These are phyloP conservation scores for Blastobasis lacticolella DNA, from an alignment of 2,888 invertebrate genomes.

Conservation along the genomic window DNA sequence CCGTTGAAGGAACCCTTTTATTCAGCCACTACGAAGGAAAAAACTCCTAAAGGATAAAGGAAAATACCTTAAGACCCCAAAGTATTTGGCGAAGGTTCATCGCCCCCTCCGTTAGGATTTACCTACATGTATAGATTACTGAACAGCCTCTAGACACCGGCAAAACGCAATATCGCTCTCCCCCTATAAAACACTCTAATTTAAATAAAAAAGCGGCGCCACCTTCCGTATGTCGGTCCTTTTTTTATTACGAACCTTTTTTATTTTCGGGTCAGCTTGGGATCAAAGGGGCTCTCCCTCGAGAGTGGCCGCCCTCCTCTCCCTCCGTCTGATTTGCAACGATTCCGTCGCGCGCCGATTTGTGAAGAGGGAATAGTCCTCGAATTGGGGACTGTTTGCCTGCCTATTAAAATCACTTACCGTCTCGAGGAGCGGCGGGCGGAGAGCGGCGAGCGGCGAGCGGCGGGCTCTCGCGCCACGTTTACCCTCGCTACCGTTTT, in stretches of 20 bases:
- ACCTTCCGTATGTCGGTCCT: conserved; percentile 74
- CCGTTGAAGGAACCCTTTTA: conserved; percentile 23
- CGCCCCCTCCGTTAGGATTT: conserved; percentile 41
- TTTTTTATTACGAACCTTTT: conserved; percentile 73
- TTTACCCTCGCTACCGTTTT: conserved; percentile 34
- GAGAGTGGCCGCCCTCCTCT: conserved; percentile 40
- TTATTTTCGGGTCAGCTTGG: conserved; percentile 74
- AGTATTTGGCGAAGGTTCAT: conserved; percentile 48
- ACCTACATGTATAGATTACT: conserved; percentile 54
- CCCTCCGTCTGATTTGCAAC: conserved; percentile 66
- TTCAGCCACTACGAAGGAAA: conserved; percentile 28
- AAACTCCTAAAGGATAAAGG: conserved; percentile 33
- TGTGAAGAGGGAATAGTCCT: conserved; percentile 69
- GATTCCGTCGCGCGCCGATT: conserved; percentile 64
- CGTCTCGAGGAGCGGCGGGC: conserved; percentile 26
- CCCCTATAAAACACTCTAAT: conserved; percentile 74
- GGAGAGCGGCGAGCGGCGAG: too few relatives aligned
- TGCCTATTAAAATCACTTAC: conserved; percentile 70
- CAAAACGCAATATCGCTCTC: conserved; percentile 71
- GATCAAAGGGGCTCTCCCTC: conserved; percentile 71
- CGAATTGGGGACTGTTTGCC: conserved; percentile 65
- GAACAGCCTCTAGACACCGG: conserved; percentile 60
- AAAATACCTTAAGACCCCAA: conserved; percentile 40
- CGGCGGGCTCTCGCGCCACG: conserved; percentile 19
- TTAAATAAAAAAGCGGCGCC: conserved; percentile 75